These are phyloP conservation scores for Chamaetylas fuelleborni DNA, from an alignment of 2,113 vertebrate species.

Conservation along the genomic window DNA sequence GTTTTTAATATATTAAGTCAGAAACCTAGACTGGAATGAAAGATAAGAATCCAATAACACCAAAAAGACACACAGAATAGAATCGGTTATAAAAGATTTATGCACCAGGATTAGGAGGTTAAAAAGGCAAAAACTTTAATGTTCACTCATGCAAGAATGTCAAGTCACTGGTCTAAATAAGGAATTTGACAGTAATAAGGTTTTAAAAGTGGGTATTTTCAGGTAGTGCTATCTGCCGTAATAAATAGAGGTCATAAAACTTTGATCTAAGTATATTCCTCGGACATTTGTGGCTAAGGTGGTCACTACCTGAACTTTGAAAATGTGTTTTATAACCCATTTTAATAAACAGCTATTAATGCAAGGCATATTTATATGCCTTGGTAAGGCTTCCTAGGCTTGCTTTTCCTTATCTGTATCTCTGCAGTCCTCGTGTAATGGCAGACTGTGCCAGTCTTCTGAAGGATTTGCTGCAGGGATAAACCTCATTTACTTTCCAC, in stretches of 20 bases:
- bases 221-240: constrained; percentile 34
- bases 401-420: background rate
- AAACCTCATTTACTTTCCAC: background rate
- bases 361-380: background rate
- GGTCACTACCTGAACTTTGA: constrained; percentile 36
- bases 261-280: constrained; percentile 49
- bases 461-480: constrained; percentile 21
- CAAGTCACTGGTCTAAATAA: constrained; percentile 64
- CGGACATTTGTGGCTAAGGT: background rate
- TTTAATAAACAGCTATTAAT: constrained; percentile 60
- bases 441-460: background rate
- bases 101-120: constrained; percentile 69
- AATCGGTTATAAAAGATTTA: constrained; percentile 72
- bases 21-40: constrained; percentile 61
- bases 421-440: background rate
- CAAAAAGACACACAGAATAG: constrained; percentile 61
- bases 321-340: constrained; percentile 47
- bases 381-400: background rate
- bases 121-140: constrained; percentile 73
- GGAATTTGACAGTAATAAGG: constrained; percentile 68
- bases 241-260: constrained; percentile 69
- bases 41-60: constrained; percentile 69
- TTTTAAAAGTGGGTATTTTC: constrained; percentile 68
- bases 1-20: constrained; percentile 53
- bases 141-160: constrained; percentile 70